Base-by-base conservation (phyloP, 2,888 invertebrate species). In the Stenchaetothrips biformis region DNA sequence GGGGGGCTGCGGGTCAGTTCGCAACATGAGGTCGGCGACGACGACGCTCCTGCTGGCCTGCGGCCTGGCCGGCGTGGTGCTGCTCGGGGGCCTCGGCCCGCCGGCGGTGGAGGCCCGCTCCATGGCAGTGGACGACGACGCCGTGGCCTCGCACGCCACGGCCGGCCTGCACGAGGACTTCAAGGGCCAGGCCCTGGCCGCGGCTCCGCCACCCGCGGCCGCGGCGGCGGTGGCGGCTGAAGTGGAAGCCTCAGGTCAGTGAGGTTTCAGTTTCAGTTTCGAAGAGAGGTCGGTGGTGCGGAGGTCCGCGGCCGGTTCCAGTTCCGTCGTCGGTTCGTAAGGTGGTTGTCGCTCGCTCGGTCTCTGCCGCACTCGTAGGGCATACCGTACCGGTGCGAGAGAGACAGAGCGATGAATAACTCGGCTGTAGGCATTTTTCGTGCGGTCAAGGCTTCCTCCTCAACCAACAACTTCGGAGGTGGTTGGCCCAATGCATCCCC, bases 121-220 rank as follows among this genome's bases (percentile, higher is more conserved):
- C 67, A 25, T 7, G 25, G 25, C 67, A 0, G 1, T 8, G 9
- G 59, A 59, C 21, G 67, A n/a, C 0, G 21, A 7, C 7, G 67
- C 67, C 67, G 2, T 16, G 53, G 67, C 67, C 67, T 21, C 67
- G 53, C 11, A 13, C 53, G 13, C 13, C 53, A 13, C 13, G 53
- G 21, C 2, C 67, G 25, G 9, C 67, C 67, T 74, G 21, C n/a
- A 9, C 67, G 67, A 74, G 67, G 67, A 74, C 67, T 74, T 74
- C 67, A 74, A 74, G 25, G 25, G 67, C 9, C 67, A 74, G 67
- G 67, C 67, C 9, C n/a, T 74, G 21, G 67, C 67, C 21, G 67
- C 25, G 21, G 67, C 25, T 1, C 67, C 67, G 9, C 21, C 21
- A 11, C 67, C 67, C 9, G 25, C 21, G 25, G 67, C 67, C 25